A percentile compares a stretch with the other conserved stretches of the same genome.
These are phyloP conservation scores for Drosophila suzukii DNA, from an alignment of 1,140 invertebrate genomes.

Conservation along the genomic window DNA sequence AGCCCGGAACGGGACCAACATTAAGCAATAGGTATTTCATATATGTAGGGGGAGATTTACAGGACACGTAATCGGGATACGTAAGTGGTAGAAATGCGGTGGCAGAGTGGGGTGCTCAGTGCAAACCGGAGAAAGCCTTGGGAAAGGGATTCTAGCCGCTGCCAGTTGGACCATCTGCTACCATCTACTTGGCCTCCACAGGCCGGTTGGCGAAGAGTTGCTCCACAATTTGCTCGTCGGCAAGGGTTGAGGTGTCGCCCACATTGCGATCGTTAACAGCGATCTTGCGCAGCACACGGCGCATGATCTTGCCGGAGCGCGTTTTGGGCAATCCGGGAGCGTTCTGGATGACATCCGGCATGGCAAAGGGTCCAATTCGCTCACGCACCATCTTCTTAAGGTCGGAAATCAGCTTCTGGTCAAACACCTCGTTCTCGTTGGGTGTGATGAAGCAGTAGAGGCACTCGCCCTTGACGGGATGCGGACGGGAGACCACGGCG, in stretches of 20 bases:
- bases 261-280: constrained; percentile 94
- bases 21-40: constrained; percentile 39
- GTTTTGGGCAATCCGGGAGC: constrained; percentile 98
- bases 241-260: constrained; percentile 96
- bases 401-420: constrained; percentile 89
- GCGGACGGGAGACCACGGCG: constrained; percentile 97
- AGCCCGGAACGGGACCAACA: constrained; percentile 52
- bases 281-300: constrained; percentile 96
- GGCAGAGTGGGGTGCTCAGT: constrained; percentile 39
- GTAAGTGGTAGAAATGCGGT: constrained; percentile 39
- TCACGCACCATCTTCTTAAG: constrained; percentile 94
- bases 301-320: constrained; percentile 99
- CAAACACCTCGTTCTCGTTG: constrained; percentile 90
- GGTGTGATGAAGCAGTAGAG: constrained; percentile 98
- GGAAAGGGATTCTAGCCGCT: constrained; percentile 1
- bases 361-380: constrained; percentile 98
- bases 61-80: constrained; percentile 53
- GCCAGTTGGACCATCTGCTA: not conserved
- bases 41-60: constrained; percentile 66
- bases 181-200: constrained; percentile 77
- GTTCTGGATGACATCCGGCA: constrained; percentile 96
- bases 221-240: constrained; percentile 94
- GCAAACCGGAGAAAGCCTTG: constrained; percentile 26
- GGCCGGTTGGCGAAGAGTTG: constrained; percentile 90
- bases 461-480: constrained; percentile 97